Evolutionary conservation across 1,140 invertebrate species (phyloP).

Genomic region (Drosophila guanche): DNA sequence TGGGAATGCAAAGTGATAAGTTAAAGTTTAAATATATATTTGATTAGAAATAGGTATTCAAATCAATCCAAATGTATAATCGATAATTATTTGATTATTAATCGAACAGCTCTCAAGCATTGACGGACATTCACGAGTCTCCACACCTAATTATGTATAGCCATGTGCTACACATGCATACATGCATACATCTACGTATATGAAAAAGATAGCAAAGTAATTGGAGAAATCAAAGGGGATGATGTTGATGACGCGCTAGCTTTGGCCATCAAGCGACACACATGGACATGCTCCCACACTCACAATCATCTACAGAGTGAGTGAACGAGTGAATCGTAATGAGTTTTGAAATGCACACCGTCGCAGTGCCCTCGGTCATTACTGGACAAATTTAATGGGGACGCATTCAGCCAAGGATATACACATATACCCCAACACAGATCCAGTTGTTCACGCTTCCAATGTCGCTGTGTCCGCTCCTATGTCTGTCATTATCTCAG

Average conservation of each 20-base stretch:
- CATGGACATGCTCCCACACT: conserved; percentile 3
- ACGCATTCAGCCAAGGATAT: too few species aligned
- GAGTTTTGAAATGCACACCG: conserved; percentile 66
- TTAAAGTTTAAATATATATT: too few species aligned
- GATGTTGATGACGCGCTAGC: conserved; percentile 27
- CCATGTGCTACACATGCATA: too few species aligned
- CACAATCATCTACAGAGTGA: not conserved
- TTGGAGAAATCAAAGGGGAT: conserved; percentile 27
- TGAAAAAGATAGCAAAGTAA: too few species aligned
- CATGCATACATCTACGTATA: too few species aligned
- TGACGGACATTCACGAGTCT: too few species aligned
- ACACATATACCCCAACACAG: too few species aligned
- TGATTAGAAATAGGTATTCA: too few species aligned
- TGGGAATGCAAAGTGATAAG: too few species aligned
- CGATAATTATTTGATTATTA: not conserved
- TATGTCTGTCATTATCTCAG: conserved; percentile 3
- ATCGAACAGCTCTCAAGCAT: not conserved
- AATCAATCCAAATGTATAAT: too few species aligned
- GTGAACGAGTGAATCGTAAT: conserved; percentile 51
- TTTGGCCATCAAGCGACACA: conserved; percentile 13
- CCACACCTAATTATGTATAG: too few species aligned
- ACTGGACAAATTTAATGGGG: conserved; percentile 12
- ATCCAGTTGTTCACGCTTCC: not conserved
- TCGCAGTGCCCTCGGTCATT: conserved; percentile 30
- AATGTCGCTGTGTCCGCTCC: not conserved